Percentiles rank a stretch among this genome's conserved stretches.
Conservation (phyloP, 2,888 invertebrate genomes). For the Poecilobothrus nobilitatus region DNA sequence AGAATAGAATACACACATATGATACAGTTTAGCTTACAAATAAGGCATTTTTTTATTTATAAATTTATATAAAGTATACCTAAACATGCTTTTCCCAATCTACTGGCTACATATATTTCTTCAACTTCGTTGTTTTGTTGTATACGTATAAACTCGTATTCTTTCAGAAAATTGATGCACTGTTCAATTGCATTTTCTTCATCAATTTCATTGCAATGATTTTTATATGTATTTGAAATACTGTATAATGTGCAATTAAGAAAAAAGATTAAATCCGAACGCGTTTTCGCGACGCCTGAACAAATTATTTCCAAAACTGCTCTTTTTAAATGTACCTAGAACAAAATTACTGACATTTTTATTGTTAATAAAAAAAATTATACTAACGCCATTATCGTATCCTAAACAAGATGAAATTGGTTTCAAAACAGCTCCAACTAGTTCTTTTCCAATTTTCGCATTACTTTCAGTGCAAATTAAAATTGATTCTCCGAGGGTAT, state of each 20-base stretch:
- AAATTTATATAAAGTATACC: constrained; percentile 35
- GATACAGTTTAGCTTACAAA: too few relatives aligned
- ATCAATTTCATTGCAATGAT: constrained; percentile 14
- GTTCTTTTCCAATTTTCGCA: constrained; percentile 56
- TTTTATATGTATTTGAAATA: neutral
- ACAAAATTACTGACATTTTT: neutral
- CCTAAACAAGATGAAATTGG: constrained; percentile 78
- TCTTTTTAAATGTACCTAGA: constrained; percentile 55
- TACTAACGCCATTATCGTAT: constrained; percentile 48
- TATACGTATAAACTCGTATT: constrained; percentile 72
- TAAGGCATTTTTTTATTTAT: neutral
- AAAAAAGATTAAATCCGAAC: constrained; percentile 65
- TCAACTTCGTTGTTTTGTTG: constrained; percentile 47
- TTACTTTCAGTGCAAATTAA: constrained; percentile 75
- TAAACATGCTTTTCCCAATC: constrained; percentile 85
- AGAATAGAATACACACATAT: constrained; percentile 8
- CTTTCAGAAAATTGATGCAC: constrained; percentile 61
- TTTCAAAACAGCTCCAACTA: constrained; percentile 59
- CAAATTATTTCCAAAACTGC: constrained; percentile 77
- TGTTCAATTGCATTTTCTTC: constrained; percentile 41
- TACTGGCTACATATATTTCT: constrained; percentile 58
- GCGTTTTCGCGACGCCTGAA: constrained; percentile 69
- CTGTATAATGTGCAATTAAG: constrained; percentile 63
- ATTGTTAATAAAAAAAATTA: neutral
- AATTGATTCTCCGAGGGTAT: constrained; percentile 76